Conservation (phyloP, 2,113 vertebrate genomes). For the Megaleporinus macrocephalus region DNA sequence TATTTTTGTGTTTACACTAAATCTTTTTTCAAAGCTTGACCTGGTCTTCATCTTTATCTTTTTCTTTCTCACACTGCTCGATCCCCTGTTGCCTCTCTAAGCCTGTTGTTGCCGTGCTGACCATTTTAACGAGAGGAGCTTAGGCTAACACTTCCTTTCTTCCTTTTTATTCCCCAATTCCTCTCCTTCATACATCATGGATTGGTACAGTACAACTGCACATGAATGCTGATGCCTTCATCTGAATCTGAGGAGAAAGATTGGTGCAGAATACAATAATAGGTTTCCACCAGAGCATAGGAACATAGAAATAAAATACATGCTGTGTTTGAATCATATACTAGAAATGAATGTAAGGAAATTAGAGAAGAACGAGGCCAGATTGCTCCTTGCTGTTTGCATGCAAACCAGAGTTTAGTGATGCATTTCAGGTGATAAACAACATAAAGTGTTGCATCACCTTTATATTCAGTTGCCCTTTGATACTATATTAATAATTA, state of each 20-base stretch:
- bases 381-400: neutral
- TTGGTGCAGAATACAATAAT: neutral
- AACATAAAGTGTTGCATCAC: too few species aligned
- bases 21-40: too few species aligned
- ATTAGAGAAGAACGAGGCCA: neutral
- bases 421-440: too few species aligned
- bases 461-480: too few species aligned
- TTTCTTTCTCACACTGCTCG: too few species aligned
- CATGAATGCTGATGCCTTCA: neutral
- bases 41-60: neutral
- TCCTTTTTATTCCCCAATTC: neutral
- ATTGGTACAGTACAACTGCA: neutral
- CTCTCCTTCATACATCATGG: neutral
- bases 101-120: neutral
- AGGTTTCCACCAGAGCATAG: neutral
- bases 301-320: neutral
- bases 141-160: neutral
- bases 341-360: too few species aligned
- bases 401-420: neutral
- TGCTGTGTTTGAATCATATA: too few species aligned
- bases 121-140: neutral
- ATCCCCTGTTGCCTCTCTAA: neutral
- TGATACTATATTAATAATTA: too few species aligned
- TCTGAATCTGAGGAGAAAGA: neutral
- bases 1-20: neutral